Percentiles rank a stretch among this genome's conserved stretches.
Conservation (phyloP, 2,888 invertebrate species). For the Anodontia alba region DNA sequence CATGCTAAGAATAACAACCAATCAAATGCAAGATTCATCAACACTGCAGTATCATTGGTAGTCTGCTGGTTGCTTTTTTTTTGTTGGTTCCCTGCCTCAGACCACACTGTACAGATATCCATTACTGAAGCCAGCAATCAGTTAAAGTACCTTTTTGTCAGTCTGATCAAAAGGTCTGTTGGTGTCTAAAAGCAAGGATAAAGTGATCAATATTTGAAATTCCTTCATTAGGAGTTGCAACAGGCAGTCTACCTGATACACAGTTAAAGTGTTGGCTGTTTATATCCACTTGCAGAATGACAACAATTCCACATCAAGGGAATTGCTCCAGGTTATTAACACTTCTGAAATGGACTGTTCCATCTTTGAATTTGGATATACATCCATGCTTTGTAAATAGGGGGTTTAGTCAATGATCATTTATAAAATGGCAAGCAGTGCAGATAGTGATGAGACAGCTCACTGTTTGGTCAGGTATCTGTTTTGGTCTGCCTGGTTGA, state of each 20-base stretch:
- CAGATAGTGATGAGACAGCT: no score
- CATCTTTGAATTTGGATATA: no score
- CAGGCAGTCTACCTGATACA: constrained; percentile 1
- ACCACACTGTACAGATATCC: neutral
- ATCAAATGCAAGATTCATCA: neutral
- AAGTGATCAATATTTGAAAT: constrained; percentile 12
- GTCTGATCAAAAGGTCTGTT: constrained; percentile 8
- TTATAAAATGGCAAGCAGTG: no score
- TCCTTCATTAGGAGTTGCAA: neutral
- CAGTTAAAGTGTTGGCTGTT: neutral
- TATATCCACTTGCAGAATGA: no score
- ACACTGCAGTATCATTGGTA: constrained; percentile 12
- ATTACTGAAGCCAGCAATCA: neutral
- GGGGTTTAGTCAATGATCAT: no score
- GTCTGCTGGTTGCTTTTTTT: constrained; percentile 13
- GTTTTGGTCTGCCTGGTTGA: no score
- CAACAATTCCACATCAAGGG: no score
- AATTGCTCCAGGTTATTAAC: no score
- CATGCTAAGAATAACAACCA: constrained; percentile 46
- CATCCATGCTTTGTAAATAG: no score
- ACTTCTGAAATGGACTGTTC: no score
- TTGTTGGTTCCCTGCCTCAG: neutral
- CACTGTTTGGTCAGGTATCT: no score
- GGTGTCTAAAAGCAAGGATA: neutral
- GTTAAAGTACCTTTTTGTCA: neutral